Base-by-base conservation (phyloP, 2,888 invertebrate genomes). In the Apodemia duryi region DNA sequence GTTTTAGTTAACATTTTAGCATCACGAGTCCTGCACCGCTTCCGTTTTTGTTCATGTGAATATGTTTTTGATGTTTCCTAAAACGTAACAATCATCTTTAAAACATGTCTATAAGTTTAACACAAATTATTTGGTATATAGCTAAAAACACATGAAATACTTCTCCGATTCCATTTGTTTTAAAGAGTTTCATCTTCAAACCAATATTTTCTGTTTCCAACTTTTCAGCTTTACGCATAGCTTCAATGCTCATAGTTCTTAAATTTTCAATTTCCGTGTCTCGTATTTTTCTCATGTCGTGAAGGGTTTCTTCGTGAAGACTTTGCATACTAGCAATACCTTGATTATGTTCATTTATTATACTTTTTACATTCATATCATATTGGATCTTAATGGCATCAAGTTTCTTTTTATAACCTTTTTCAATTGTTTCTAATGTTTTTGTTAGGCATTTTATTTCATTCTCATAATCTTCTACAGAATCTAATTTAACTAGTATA, bases 241-340 rank as follows among this genome's bases (percentile, higher is more conserved):
- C 91, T 69, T 91, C 91, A 67, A 89, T 85, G 69, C 89, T 89
- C 84, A 91, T 84, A 4, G 81, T 75, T 72, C 91, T 82, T 68
- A 93, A 79, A 71, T 83, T 89, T 69, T 93, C 92, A 10, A 92
- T 82, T 82, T 93, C 93, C 70, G 86, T 89, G 73, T 93, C 93
- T 72, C 93, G 91, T 60, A 85, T 82, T 68, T 84, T 86, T 61
- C 86, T 83, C 54, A 93, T 79, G 61, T 92, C 91, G 65, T 86
- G 81, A 29, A 93, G 71, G 1, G 88, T 83, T 71, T 93, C 92
- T 74, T 93, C 93, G 49, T 93, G 93, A 43, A 93, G 82, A 68
- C 80, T 83, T 77, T 94, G 93, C 73, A 94, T 85, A 70, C 86
- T 92, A 70, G 84, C 85, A 4, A 94, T 92, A n/a, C 93, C 92